Evolutionary conservation across 2,888 invertebrate genomes (phyloP).

Genomic region (Agrotis exclamationis): DNA sequence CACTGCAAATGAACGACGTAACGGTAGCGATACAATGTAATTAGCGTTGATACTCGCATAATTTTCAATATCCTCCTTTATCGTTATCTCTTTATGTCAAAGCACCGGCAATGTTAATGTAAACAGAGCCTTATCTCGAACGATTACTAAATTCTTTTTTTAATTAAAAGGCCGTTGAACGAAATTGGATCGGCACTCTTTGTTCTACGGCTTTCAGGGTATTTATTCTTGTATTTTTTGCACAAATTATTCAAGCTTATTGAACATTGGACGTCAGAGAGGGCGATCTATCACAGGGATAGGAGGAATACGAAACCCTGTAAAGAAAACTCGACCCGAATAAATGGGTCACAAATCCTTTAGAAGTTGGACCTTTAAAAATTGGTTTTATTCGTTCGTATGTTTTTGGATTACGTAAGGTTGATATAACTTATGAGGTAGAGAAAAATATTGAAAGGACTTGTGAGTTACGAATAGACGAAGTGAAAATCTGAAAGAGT

Average conservation of each 20-base stretch:
- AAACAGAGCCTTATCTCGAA: slow-evolving; percentile 67
- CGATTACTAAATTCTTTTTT: slow-evolving; percentile 74
- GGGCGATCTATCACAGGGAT: slow-evolving; percentile 82
- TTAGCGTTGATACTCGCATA: slow-evolving; percentile 3
- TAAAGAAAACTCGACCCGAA: slow-evolving; percentile 77
- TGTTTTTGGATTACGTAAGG: slow-evolving; percentile 75
- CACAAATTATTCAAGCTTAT: slow-evolving; percentile 85
- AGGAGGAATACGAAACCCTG: slow-evolving; percentile 74
- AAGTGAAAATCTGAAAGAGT: slow-evolving; percentile 11
- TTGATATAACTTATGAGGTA: slow-evolving; percentile 63
- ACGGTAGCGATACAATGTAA: not conserved
- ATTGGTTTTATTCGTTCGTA: slow-evolving; percentile 80
- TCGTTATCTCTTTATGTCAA: slow-evolving; percentile 38
- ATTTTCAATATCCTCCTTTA: slow-evolving; percentile 16
- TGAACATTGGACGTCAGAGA: slow-evolving; percentile 80
- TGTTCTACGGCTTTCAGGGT: slow-evolving; percentile 72
- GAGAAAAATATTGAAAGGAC: slow-evolving; percentile 26
- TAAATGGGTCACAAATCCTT: slow-evolving; percentile 82
- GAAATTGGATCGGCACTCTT: slow-evolving; percentile 76
- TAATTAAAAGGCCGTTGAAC: slow-evolving; percentile 76
- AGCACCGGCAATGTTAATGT: slow-evolving; percentile 39
- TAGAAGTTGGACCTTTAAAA: slow-evolving; percentile 79
- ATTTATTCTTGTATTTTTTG: slow-evolving; percentile 81
- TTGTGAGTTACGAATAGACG: slow-evolving; percentile 13
- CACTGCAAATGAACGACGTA: not conserved